Percentiles rank a stretch among this genome's conserved stretches.
Conservation (phyloP, 2,888 invertebrate genomes). For the Crioceris asparagi region DNA sequence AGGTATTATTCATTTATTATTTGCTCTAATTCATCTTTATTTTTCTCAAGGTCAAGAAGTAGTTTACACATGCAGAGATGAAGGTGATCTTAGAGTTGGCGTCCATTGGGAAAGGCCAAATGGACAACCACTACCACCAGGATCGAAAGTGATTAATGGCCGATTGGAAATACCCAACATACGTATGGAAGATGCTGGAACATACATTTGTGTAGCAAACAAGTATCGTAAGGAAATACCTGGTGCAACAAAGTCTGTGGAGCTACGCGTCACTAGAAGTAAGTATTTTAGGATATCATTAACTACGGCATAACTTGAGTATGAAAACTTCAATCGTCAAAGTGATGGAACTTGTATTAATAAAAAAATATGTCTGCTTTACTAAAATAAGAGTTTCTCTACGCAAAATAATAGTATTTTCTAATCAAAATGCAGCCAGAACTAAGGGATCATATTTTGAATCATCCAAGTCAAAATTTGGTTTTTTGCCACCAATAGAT, state of each 20-base stretch:
- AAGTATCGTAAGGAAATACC: conserved; percentile 50
- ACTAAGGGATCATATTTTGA: conserved; percentile 24
- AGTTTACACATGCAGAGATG: conserved; percentile 86
- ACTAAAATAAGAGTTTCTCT: neutral
- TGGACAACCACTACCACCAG: conserved; percentile 60
- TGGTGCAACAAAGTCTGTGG: conserved; percentile 57
- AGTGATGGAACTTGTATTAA: neutral
- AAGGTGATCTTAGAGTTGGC: conserved; percentile 64
- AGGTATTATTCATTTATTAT: too few species aligned
- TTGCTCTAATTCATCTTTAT: too few species aligned
- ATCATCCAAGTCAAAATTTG: conserved; percentile 41
- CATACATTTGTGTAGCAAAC: conserved; percentile 74
- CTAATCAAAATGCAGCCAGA: conserved; percentile 22
- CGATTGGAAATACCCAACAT: conserved; percentile 80
- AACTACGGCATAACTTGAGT: neutral
- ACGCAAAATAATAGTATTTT: neutral
- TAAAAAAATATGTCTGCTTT: neutral
- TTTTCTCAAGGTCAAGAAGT: conserved; percentile 68
- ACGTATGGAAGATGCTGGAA: conserved; percentile 62
- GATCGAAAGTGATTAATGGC: conserved; percentile 64
- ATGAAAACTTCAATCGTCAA: neutral
- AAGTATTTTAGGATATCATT: conserved; percentile 46
- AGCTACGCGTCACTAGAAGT: conserved; percentile 67
- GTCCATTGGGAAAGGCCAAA: conserved; percentile 68
- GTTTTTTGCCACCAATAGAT: conserved; percentile 47